Conservation (phyloP, 2,888 invertebrate species). For the Agriopis marginaria region DNA sequence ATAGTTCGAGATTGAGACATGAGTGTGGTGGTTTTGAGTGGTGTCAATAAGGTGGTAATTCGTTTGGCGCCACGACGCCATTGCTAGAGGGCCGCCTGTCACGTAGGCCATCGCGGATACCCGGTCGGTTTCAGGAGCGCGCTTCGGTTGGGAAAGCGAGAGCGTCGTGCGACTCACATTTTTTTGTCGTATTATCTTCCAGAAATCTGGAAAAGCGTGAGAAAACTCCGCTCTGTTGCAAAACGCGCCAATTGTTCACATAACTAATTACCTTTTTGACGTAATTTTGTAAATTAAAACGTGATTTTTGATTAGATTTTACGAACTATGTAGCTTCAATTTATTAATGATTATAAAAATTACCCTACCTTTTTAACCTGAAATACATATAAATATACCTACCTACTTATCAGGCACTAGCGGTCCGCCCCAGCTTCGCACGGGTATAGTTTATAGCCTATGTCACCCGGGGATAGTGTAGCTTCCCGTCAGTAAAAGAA, state of each 20-base stretch:
- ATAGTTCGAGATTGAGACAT: slow-evolving; percentile 28
- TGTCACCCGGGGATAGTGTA: too few species aligned
- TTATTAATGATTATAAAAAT: too few species aligned
- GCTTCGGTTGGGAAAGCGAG: slow-evolving; percentile 31
- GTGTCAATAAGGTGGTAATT: slow-evolving; percentile 80
- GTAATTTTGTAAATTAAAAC: slow-evolving; percentile 13
- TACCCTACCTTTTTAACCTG: too few species aligned
- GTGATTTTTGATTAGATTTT: neutral
- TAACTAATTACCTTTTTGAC: slow-evolving; percentile 10
- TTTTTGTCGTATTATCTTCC: slow-evolving; percentile 54
- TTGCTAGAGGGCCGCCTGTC: slow-evolving; percentile 78
- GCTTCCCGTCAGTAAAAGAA: too few species aligned
- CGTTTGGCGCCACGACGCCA: slow-evolving; percentile 83
- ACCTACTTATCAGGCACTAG: too few species aligned
- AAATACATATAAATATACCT: too few species aligned
- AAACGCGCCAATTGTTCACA: slow-evolving; percentile 34
- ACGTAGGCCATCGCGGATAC: slow-evolving; percentile 80
- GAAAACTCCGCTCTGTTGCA: slow-evolving; percentile 44
- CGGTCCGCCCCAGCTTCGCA: too few species aligned
- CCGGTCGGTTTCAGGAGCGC: slow-evolving; percentile 62
- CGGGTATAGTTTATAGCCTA: too few species aligned
- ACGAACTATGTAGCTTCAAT: neutral
- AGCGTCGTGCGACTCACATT: slow-evolving; percentile 33
- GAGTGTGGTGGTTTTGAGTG: slow-evolving; percentile 45
- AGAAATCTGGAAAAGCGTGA: slow-evolving; percentile 64